Evolutionary conservation across 2,888 invertebrate species (phyloP), one percentile per base, ranked within the genome.

Genomic region (Caenorhabditis becei): DNA sequence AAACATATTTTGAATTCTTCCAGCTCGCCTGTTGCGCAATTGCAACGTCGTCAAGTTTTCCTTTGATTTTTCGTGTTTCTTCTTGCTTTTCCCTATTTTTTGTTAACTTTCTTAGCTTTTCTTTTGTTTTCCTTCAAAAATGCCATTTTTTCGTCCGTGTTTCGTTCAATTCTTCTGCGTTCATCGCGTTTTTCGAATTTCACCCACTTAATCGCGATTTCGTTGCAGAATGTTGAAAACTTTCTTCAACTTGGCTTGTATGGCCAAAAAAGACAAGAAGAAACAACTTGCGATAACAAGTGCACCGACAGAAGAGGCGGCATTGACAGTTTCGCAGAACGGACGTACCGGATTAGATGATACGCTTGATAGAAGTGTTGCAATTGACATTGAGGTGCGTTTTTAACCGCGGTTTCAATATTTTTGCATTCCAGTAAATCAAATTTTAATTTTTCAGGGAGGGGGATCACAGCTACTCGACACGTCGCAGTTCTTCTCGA

Each of bases 201-300:
- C 14, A 41, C 10, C 14, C 32, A 14, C 20, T 41, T 1, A 16
- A 32, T 66, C 53, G 16, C 41, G 5, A 1, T 56, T 23, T 66
- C 20, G n/a, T 72, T 74, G 35, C 59, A 75, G 66, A 53, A 77
- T 69, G 69, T 24, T 77, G 24, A 77, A 77, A 51, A 32, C 49
- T 4, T 20, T 77, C 0, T 11, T 58, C 3, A 59, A 41, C 5
- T 14, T 77, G 11, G 18, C 77, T 20, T 77, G 77, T 23, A 77
- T 69, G 58, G 65, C 49, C 18, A 70, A 65, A 59, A 77, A 77
- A 47, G 70, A 70, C 1, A 70, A 70, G 49, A 65, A 70, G 8
- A 70, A 70, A n/a, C n/a, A n/a, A 62, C 69, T 77, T 8, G 77
- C 77, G 16, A 18, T 77, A 35, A 47, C 77, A n/a, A 54, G 41